A percentile compares a stretch with the other conserved stretches of the same genome.
Evolutionary conservation across 2,113 vertebrate genomes (phyloP).

Genomic region (Aldabrachelys gigantea): DNA sequence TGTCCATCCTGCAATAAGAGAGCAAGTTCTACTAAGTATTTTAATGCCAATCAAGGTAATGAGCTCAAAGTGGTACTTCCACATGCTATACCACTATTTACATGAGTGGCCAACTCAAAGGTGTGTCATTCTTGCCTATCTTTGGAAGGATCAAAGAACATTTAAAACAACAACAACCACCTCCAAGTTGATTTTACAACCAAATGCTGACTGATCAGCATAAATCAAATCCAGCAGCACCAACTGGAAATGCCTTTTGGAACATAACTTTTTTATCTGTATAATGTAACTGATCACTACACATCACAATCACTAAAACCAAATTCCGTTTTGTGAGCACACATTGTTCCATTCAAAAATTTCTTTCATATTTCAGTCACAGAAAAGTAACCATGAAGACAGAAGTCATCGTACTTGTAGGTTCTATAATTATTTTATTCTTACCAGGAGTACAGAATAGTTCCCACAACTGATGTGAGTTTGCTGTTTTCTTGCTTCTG

Average conservation of each 20-base stretch:
- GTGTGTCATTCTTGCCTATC: background rate
- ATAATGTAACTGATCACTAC: background rate
- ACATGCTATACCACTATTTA: background rate
- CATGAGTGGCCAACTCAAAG: background rate
- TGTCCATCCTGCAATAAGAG: background rate
- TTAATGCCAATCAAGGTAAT: background rate
- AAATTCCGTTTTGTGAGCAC: background rate
- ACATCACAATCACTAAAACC: background rate
- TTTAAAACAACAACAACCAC: background rate
- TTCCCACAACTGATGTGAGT: constrained; percentile 89
- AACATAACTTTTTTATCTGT: background rate
- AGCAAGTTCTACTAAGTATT: background rate
- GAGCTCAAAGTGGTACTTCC: background rate
- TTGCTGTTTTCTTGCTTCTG: constrained; percentile 92
- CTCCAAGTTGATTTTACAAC: background rate
- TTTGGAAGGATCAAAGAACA: background rate
- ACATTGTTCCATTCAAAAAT: background rate
- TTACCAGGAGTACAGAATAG: constrained; percentile 93
- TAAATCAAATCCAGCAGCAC: background rate
- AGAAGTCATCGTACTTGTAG: background rate
- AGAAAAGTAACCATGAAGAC: background rate
- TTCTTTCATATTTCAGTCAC: background rate
- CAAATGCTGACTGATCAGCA: background rate
- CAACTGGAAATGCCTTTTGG: background rate
- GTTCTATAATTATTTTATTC: background rate